These are phyloP conservation scores for Diadophis punctatus DNA, from an alignment of 2,113 vertebrate genomes.

Conservation along the genomic window DNA sequence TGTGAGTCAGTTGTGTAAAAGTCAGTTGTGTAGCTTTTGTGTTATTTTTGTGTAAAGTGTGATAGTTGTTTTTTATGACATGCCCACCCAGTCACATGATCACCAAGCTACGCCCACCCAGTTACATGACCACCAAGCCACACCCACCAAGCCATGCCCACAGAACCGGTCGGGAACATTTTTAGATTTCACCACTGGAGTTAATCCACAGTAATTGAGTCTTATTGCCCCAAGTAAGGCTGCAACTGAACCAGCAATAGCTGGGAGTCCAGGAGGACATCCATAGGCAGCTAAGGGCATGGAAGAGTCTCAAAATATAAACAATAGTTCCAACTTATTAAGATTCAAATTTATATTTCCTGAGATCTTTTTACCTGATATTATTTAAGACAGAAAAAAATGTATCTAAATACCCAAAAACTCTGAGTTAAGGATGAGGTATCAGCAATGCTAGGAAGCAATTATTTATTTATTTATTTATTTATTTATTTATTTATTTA, in stretches of 20 bases:
- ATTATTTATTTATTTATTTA: not conserved
- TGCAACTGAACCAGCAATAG: not conserved
- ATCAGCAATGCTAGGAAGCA: not conserved
- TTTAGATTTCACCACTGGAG: not conserved
- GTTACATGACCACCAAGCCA: no score
- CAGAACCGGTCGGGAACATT: no score
- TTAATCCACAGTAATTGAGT: not conserved
- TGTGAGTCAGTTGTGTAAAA: no score
- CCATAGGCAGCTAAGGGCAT: not conserved
- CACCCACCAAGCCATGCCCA: no score
- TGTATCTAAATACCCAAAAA: not conserved
- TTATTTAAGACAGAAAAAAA: not conserved
- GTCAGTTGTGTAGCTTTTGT: no score
- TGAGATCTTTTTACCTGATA: not conserved
- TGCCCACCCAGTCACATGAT: no score
- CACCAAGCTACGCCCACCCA: no score
- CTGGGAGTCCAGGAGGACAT: not conserved
- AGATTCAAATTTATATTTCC: not conserved
- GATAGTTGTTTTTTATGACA: no score
- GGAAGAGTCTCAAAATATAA: not conserved
- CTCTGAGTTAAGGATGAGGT: not conserved
- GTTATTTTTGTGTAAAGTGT: no score
- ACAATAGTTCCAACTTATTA: not conserved
- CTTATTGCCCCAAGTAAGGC: not conserved
- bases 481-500: no score